These are phyloP conservation scores for Amazona vittata DNA, from an alignment of 2,113 vertebrate genomes.

Conservation along the genomic window DNA sequence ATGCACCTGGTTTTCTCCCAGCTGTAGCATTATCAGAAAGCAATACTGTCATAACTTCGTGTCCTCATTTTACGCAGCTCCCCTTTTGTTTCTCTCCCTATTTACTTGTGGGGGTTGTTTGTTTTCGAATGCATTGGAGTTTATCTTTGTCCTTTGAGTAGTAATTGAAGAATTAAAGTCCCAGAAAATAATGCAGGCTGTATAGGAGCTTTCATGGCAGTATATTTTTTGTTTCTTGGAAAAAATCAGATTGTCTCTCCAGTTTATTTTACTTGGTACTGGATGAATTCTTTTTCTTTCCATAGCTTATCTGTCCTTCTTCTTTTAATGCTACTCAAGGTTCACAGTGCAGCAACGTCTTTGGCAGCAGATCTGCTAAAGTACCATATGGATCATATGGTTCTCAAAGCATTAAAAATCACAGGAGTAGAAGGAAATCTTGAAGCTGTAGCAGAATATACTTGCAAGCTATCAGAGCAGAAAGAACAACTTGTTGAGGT, in stretches of 20 bases:
- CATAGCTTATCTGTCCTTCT: not conserved
- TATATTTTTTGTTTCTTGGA: not conserved
- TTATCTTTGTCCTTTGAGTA: not conserved
- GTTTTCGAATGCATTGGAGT: not conserved
- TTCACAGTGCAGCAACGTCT: conserved; percentile 86
- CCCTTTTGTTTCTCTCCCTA: not conserved
- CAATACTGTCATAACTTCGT: not conserved
- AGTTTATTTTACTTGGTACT: not conserved
- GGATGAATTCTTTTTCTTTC: not conserved
- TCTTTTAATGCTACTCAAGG: conserved; percentile 72
- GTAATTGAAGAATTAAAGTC: not conserved
- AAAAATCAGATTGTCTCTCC: not conserved
- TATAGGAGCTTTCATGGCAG: not conserved
- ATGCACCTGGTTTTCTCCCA: not conserved
- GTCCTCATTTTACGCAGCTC: not conserved
- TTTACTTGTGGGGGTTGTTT: not conserved
- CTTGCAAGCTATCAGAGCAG: conserved; percentile 92
- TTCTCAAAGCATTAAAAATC: conserved; percentile 89
- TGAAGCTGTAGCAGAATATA: conserved; percentile 89
- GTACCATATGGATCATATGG: conserved; percentile 86
- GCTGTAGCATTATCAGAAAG: not conserved
- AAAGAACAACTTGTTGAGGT: conserved; percentile 97
- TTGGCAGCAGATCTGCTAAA: conserved; percentile 88
- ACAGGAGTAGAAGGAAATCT: conserved; percentile 92
- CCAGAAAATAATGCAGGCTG: not conserved